These are phyloP conservation scores for Brachionus paranguensis DNA, from an alignment of 1,140 invertebrate species.

Conservation along the genomic window DNA sequence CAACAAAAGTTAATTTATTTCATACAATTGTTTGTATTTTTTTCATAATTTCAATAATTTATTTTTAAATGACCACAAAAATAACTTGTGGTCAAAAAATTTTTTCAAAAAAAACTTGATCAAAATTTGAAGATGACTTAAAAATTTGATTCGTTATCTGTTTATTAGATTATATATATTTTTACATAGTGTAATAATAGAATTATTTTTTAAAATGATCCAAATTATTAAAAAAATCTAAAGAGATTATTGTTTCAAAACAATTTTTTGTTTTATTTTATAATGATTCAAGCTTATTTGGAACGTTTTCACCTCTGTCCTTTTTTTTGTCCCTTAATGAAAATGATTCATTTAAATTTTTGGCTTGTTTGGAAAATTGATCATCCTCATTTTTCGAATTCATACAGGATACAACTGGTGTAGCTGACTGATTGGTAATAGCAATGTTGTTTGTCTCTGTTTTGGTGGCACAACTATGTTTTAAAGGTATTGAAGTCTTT, in stretches of 20 bases:
- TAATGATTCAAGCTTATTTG: background rate
- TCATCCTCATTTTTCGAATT: background rate
- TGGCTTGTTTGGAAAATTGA: background rate
- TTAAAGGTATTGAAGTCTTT: background rate
- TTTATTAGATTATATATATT: background rate
- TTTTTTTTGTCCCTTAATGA: background rate
- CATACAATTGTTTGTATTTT: too few relatives aligned
- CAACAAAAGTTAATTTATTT: too few relatives aligned
- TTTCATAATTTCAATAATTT: too few relatives aligned
- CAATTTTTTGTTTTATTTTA: background rate
- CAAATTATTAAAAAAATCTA: background rate
- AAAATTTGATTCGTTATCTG: background rate
- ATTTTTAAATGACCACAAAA: too few relatives aligned
- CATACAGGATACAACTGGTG: background rate
- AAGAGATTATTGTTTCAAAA: background rate
- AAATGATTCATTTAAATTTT: background rate
- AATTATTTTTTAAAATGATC: background rate
- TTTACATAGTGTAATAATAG: background rate
- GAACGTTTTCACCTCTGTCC: background rate
- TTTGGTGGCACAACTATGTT: background rate
- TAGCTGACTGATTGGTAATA: background rate
- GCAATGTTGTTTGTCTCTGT: background rate
- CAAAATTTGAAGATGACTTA: background rate
- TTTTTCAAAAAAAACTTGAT: too few relatives aligned
- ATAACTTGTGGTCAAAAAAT: background rate